phyloP scores from a whole-genome alignment of 2,888 invertebrate genomes.

The Parnassius mnemosyne region DNA sequence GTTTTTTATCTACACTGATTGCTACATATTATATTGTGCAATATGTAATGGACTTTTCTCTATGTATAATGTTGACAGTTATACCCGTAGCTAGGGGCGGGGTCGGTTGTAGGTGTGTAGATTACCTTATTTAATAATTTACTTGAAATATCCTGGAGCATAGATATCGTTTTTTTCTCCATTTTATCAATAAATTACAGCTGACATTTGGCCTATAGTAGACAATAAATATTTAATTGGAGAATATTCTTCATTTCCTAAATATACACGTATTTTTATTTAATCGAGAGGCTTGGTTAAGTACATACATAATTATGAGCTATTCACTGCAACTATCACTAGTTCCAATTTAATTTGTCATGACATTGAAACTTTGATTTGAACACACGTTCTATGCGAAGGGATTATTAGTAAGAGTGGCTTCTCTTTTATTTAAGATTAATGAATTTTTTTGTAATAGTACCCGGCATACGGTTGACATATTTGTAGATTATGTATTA shows the following conservation, averaged over 20 bases:
- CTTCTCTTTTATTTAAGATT: slow-evolving; percentile 49
- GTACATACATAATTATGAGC: too few relatives aligned
- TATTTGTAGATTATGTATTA: slow-evolving; percentile 52
- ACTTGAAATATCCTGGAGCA: slow-evolving; percentile 44
- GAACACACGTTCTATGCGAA: slow-evolving; percentile 44
- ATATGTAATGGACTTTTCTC: slow-evolving; percentile 47
- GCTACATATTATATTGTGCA: slow-evolving; percentile 54
- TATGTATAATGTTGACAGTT: slow-evolving; percentile 46
- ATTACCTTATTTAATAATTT: slow-evolving; percentile 34
- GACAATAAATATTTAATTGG: slow-evolving; percentile 21
- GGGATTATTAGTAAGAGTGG: slow-evolving; percentile 45
- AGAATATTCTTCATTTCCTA: neutral
- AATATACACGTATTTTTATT: too few relatives aligned
- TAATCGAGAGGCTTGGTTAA: too few relatives aligned
- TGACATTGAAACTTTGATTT: neutral
- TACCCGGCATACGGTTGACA: slow-evolving; percentile 34
- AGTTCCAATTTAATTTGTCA: neutral
- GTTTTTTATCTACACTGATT: slow-evolving; percentile 56
- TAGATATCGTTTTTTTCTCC: slow-evolving; percentile 36
- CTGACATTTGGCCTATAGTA: slow-evolving; percentile 20
- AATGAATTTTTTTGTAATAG: slow-evolving; percentile 62
- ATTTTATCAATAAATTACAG: neutral
- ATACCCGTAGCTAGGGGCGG: slow-evolving; percentile 54
- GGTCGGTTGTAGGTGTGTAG: slow-evolving; percentile 47
- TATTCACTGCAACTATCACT: neutral